Base-by-base conservation (phyloP, 2,797 vertebrate species). In the Harpagifer antarcticus region DNA sequence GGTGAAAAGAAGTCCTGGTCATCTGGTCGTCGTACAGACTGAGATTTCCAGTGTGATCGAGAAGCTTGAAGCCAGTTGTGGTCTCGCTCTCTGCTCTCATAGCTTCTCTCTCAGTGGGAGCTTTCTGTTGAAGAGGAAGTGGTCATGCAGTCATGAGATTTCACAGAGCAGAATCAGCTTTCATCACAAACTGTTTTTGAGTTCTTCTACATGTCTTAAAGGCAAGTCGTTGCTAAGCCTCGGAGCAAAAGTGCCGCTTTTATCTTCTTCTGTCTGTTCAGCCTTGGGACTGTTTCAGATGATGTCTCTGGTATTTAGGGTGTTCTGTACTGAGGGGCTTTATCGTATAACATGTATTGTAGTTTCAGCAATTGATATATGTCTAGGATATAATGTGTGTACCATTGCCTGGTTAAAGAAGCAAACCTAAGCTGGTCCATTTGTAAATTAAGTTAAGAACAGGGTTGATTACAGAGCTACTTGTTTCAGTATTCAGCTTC, bases 51-150 rank as follows among this genome's bases (percentile, higher is more conserved):
- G 17, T 81, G 61, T 48, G 68, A 83, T 77, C 4, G 77, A 45
- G 63, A 76, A 83, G 83, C 88, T 76, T 53, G 68, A 66, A 83
- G 76, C 81, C 76, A 67, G 86, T 83, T 85, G 81, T 88, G 80
- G 86, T 79, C 76, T 72, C 48, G 71, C 74, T 77, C 58, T 83
- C 87, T 86, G 75, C 71, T 19, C 78, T 53, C 65, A 10, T 44
- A 53, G 61, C 27, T 57, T 61, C 44, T 52, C 44, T 68, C 59
- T 82, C 52, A 48, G 82, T 82, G 68, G 70, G 75, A 77, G 77
- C 69, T 77, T 79, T 90, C 78, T 85, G 72, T 86, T 71, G 75
- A 69, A 77, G 68, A 79, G 72, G 79, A 87, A 89, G 75, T 79
- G 84, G 79, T 79, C 84, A 74, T 75, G 78, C 78, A 23, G 79